phyloP scores from a whole-genome alignment of 2,113 vertebrate species.

The Syngnathus scovelli region DNA sequence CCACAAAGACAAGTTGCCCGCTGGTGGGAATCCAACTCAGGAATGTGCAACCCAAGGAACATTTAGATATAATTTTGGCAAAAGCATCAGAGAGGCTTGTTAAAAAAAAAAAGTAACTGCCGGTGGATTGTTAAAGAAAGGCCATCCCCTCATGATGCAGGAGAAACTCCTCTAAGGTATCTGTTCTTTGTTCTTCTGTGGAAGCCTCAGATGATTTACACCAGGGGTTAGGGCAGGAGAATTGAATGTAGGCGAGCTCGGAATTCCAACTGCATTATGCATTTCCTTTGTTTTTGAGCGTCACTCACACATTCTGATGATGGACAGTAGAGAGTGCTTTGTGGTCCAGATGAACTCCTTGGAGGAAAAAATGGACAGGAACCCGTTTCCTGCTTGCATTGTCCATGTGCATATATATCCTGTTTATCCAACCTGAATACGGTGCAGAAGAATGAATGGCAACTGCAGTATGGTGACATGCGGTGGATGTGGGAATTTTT shows the following conservation, averaged over 20 bases:
- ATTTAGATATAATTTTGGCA: constrained; percentile 40
- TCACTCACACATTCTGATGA: constrained; percentile 34
- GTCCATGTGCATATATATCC: constrained; percentile 56
- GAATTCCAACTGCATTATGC: constrained; percentile 33
- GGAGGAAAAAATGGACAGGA: constrained; percentile 35
- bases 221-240: constrained; percentile 41
- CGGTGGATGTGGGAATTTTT: constrained; percentile 19
- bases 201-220: constrained; percentile 41
- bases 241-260: constrained; percentile 50
- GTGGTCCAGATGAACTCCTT: constrained; percentile 28
- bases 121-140: not conserved
- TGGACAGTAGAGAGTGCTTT: constrained; percentile 35
- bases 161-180: constrained; percentile 23
- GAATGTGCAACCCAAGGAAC: constrained; percentile 55
- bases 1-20: constrained; percentile 48
- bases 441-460: constrained; percentile 33
- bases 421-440: constrained; percentile 61
- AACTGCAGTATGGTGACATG: constrained; percentile 11
- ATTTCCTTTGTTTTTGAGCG: constrained; percentile 43
- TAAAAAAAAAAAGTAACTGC: constrained; percentile 8
- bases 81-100: constrained; percentile 9
- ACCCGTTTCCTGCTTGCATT: constrained; percentile 58
- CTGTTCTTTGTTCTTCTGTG: constrained; percentile 44
- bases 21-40: constrained; percentile 47
- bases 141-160: constrained; percentile 3